Evolutionary conservation across 2,888 invertebrate species (phyloP).

Genomic region (Drosophila planitibia): DNA sequence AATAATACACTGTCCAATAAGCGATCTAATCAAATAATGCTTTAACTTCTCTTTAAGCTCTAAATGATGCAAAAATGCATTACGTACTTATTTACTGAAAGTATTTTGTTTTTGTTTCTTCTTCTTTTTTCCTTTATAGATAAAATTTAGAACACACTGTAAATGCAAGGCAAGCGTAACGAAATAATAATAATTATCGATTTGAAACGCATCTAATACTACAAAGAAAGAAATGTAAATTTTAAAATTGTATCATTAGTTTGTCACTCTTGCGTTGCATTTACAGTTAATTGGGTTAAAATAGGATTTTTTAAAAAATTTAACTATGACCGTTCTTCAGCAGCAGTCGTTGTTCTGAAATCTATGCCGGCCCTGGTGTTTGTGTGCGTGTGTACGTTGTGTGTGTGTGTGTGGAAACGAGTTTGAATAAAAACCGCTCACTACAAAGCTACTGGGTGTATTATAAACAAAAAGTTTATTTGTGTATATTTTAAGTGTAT

Average conservation of each 20-base stretch:
- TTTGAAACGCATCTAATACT: neutral
- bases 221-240: neutral
- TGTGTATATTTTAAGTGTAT: conserved; percentile 38
- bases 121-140: conserved; percentile 1
- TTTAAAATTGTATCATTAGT: neutral
- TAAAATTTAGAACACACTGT: conserved; percentile 14
- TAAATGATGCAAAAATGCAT: conserved; percentile 68
- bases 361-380: neutral
- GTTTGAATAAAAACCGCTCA: conserved; percentile 27
- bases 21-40: conserved; percentile 39
- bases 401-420: conserved; percentile 27
- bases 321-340: conserved; percentile 63
- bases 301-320: conserved; percentile 45
- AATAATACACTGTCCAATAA: conserved; percentile 39
- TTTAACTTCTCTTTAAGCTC: conserved; percentile 56
- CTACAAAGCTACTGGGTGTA: conserved; percentile 35
- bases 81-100: conserved; percentile 48
- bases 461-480: conserved; percentile 10
- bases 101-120: conserved; percentile 15
- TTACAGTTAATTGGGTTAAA: conserved; percentile 18
- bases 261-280: conserved; percentile 9
- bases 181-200: conserved; percentile 8
- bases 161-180: conserved; percentile 9
- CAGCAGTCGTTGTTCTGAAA: conserved; percentile 43
- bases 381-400: neutral